Evolutionary conservation across 1,140 invertebrate genomes (phyloP).

Genomic region (Drosophila chauvacae): DNA sequence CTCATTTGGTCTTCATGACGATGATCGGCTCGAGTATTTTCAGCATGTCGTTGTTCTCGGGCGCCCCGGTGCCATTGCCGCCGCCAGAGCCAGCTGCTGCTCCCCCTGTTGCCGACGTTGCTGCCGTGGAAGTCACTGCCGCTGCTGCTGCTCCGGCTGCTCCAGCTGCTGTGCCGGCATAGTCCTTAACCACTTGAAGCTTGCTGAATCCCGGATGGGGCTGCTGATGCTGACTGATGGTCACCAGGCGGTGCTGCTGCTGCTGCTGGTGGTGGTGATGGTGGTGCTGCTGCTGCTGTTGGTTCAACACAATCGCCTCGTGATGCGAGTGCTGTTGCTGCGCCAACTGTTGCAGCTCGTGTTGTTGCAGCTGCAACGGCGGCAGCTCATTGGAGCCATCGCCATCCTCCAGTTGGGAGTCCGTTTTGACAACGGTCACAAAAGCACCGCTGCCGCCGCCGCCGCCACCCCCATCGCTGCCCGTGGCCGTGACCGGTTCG

Average conservation of each 20-base stretch:
- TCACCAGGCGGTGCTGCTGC: conserved; percentile 58
- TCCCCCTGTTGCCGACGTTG: conserved; percentile 5
- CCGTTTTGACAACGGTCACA: conserved; percentile 58
- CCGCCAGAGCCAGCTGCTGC: conserved; percentile 13
- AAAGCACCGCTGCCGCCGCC: conserved; percentile 48
- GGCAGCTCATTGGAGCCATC: conserved; percentile 62
- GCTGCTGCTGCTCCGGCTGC: neutral
- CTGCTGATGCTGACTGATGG: conserved; percentile 58
- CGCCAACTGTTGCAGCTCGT: conserved; percentile 56
- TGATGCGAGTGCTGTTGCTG: conserved; percentile 70
- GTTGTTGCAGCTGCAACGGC: conserved; percentile 64
- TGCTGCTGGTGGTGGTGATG: conserved; percentile 64
- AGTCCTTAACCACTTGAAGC: conserved; percentile 41
- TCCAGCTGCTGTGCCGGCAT: conserved; percentile 4
- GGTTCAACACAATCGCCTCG: conserved; percentile 68
- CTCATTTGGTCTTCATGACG: conserved; percentile 84
- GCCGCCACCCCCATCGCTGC: neutral
- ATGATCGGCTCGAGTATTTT: conserved; percentile 84
- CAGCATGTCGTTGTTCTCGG: conserved; percentile 82
- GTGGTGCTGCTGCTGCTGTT: conserved; percentile 68
- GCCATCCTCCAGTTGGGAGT: conserved; percentile 63
- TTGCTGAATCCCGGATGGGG: conserved; percentile 63
- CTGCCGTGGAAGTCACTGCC: neutral
- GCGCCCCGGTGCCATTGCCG: conserved; percentile 26
- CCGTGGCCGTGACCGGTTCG: conserved; percentile 34